Base-by-base conservation (phyloP, 2,888 invertebrate genomes). In the Carpatolechia fugitivella region DNA sequence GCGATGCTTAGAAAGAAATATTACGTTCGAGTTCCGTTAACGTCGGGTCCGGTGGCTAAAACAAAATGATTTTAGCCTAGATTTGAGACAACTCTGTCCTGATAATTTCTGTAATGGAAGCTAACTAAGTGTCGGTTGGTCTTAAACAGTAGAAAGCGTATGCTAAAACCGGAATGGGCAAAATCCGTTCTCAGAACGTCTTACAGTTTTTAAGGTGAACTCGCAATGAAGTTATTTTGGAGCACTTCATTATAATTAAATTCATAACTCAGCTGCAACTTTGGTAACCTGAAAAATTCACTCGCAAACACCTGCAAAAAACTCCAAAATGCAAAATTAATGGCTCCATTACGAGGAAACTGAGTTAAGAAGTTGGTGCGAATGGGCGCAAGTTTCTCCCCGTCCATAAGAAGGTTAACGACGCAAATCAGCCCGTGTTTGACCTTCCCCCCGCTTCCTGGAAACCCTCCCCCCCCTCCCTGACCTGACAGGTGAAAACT, bases 221-320 rank as follows among this genome's bases (percentile, higher is more conserved):
- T 24, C 6, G 3, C 3, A 24, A 24, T 24, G 6, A 24, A 24
- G 6, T 24, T 24, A 3, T 24, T 52, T 54, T 56, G 56, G 52
- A 56, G 51, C 44, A 14, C 50, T 55, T 40, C 40, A 40, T 16
- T 14, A 18, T 40, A 40, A 40, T 40, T 40, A 40, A 40, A 40
- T 40, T 40, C 40, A 40, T 40, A 40, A 40, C 40, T 40, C 40
- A 40, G 40, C 40, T 40, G 10, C 40, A 40, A 40, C 40, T 40
- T 40, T 40, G 10, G 16, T 3, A 16, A 40, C 40, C 40, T 40
- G 40, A 40, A 40, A 24, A 40, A 14, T 40, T 18, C 40, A 40
- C 40, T 18, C 10, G 16, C 40, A 40, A 40, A 40, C 40, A 40
- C 40, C 40, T 40, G 40, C n/a, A 44, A 44, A 44, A 44, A 44